phyloP scores from a whole-genome alignment of 2,797 vertebrate species.

The Acrocephalus scirpaceus region DNA sequence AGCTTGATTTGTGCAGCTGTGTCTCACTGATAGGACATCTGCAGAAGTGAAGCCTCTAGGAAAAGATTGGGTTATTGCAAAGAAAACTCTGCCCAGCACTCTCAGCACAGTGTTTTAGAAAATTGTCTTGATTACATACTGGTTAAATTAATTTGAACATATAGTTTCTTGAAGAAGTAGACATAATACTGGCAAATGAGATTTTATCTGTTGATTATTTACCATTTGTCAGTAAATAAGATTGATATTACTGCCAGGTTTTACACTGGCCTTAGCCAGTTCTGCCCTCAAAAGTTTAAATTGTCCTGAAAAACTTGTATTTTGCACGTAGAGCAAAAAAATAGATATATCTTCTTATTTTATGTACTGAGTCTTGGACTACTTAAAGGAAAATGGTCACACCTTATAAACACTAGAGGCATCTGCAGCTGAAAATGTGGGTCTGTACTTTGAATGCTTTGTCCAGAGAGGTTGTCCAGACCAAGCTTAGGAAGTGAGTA shows the following conservation, averaged over 20 bases:
- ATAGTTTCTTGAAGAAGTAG: not conserved
- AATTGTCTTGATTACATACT: not conserved
- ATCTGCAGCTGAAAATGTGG: not conserved
- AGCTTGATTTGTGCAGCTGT: not conserved
- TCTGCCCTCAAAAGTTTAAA: not conserved
- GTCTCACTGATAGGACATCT: accelerated
- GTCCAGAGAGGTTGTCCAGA: not conserved
- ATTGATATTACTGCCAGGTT: not conserved
- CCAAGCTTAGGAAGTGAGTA: not conserved
- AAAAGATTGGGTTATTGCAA: not conserved
- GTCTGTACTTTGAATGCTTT: not conserved
- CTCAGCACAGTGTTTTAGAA: not conserved
- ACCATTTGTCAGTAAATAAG: not conserved
- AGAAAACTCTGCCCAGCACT: not conserved
- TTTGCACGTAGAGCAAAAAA: not conserved
- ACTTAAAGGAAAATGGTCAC: not conserved
- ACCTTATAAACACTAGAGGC: not conserved
- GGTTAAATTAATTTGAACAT: not conserved
- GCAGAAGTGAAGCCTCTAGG: not conserved
- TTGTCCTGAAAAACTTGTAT: not conserved
- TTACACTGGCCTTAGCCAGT: not conserved
- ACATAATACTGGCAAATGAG: not conserved
- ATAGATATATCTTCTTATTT: not conserved
- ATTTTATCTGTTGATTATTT: not conserved
- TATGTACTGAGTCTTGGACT: not conserved